These are phyloP conservation scores for Pollachius pollachius DNA, from an alignment of 2,113 vertebrate genomes.

Conservation along the genomic window DNA sequence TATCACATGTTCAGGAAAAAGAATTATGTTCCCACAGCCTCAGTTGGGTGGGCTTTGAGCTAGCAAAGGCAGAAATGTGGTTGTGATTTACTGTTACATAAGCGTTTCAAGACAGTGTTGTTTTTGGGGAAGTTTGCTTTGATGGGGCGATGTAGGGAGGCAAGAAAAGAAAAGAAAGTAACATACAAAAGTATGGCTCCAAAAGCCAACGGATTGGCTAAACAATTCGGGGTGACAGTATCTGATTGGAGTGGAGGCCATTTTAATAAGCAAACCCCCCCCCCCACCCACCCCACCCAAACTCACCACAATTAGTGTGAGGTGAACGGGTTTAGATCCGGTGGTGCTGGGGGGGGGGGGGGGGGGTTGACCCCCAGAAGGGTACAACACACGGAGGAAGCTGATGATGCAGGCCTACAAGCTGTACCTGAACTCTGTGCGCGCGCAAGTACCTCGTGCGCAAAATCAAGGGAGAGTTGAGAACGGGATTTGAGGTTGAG, in stretches of 20 bases:
- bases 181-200: slow-evolving; percentile 39
- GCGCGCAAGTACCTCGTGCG: slow-evolving; percentile 17
- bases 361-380: slow-evolving; percentile 11
- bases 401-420: slow-evolving; percentile 19
- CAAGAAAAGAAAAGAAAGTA: slow-evolving; percentile 44
- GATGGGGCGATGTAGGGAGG: slow-evolving; percentile 1
- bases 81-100: slow-evolving; percentile 62
- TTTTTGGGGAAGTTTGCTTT: slow-evolving; percentile 51
- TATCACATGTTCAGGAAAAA: slow-evolving; percentile 26
- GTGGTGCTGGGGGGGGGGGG: slow-evolving; percentile 11
- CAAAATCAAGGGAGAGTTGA: slow-evolving; percentile 24
- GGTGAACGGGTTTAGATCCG: slow-evolving; percentile 45
- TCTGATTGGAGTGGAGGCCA: slow-evolving; percentile 26
- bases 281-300: slow-evolving; percentile 19
- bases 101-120: slow-evolving; percentile 44
- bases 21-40: slow-evolving; percentile 26
- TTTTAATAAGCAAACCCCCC: slow-evolving; percentile 17
- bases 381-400: slow-evolving; percentile 31
- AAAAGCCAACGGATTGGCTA: slow-evolving; percentile 49
- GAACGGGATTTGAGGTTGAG: slow-evolving; percentile 26
- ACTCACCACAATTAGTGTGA: slow-evolving; percentile 40
- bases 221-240: slow-evolving; percentile 34
- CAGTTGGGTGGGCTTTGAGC: slow-evolving; percentile 50
- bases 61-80: slow-evolving; percentile 45
- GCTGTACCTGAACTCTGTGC: slow-evolving; percentile 34